These are phyloP conservation scores for Salarias fasciatus DNA, from an alignment of 2,797 vertebrate genomes.

Conservation along the genomic window DNA sequence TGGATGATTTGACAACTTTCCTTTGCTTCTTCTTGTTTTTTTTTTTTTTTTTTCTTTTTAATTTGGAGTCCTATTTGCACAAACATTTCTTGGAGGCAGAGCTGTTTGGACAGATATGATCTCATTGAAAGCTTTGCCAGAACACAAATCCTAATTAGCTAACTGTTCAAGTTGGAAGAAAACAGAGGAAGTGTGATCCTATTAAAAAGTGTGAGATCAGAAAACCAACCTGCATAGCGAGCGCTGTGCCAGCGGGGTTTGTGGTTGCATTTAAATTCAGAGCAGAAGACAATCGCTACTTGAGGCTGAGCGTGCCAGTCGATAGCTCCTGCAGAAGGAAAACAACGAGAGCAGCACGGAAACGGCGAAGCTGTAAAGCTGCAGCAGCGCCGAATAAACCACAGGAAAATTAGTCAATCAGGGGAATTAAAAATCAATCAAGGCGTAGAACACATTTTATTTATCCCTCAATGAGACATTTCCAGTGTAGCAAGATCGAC, in stretches of 20 bases:
- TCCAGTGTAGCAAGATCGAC: too few relatives aligned
- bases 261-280: constrained; percentile 23
- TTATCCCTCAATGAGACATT: too few relatives aligned
- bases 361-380: too few relatives aligned
- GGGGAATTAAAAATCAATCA: too few relatives aligned
- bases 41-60: constrained; percentile 2
- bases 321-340: not conserved
- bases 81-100: constrained; percentile 20
- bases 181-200: constrained; percentile 33
- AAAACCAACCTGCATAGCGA: constrained; percentile 7
- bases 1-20: too few relatives aligned
- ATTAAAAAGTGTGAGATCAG: constrained; percentile 24
- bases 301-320: not conserved
- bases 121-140: constrained; percentile 30
- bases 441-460: too few relatives aligned
- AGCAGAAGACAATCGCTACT: not conserved
- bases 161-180: constrained; percentile 13
- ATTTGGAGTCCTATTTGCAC: constrained; percentile 1
- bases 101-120: constrained; percentile 30
- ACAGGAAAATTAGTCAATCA: too few relatives aligned
- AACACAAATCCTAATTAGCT: not conserved
- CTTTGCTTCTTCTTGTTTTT: too few relatives aligned
- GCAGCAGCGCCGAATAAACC: too few relatives aligned
- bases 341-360: not conserved
- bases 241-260: not conserved